Conservation (phyloP, 2,888 invertebrate species). For the Ornithoptera alexandrae region DNA sequence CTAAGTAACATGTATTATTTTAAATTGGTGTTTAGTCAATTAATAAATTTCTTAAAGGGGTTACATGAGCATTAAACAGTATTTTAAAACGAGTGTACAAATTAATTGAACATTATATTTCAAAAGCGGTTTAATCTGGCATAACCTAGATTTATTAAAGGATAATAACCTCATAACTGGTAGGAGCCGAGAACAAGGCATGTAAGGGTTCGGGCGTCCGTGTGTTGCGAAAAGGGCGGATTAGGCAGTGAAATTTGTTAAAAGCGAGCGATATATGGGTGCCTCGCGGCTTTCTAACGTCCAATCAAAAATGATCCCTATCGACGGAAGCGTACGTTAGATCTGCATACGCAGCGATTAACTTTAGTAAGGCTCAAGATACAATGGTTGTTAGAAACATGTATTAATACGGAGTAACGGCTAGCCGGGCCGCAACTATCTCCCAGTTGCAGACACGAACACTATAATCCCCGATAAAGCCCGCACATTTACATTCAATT, state of each 20-base stretch:
- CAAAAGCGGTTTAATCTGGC: constrained; percentile 54
- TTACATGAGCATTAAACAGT: constrained; percentile 12
- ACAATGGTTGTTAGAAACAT: constrained; percentile 47
- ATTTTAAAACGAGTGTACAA: constrained; percentile 44
- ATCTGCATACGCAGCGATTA: neutral
- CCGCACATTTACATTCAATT: constrained; percentile 82
- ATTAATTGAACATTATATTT: constrained; percentile 58
- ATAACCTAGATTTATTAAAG: constrained; percentile 73
- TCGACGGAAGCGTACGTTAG: constrained; percentile 8
- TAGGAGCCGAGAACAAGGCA: constrained; percentile 62
- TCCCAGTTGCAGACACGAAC: constrained; percentile 74
- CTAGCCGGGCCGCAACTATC: constrained; percentile 71
- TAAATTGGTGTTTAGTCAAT: neutral
- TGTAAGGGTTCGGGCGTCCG: constrained; percentile 52
- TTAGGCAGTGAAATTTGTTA: constrained; percentile 78
- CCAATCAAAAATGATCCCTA: constrained; percentile 47
- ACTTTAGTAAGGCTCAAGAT: constrained; percentile 27
- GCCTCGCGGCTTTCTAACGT: constrained; percentile 52
- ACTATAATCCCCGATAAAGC: constrained; percentile 82
- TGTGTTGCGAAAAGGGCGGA: constrained; percentile 67
- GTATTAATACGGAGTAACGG: constrained; percentile 60
- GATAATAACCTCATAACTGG: constrained; percentile 72
- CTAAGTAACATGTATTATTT: neutral
- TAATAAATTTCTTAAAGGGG: neutral
- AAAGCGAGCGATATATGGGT: constrained; percentile 69